Evolutionary conservation across 2,797 vertebrate genomes (phyloP).

Genomic region (Petrocephalus schoutedeni): DNA sequence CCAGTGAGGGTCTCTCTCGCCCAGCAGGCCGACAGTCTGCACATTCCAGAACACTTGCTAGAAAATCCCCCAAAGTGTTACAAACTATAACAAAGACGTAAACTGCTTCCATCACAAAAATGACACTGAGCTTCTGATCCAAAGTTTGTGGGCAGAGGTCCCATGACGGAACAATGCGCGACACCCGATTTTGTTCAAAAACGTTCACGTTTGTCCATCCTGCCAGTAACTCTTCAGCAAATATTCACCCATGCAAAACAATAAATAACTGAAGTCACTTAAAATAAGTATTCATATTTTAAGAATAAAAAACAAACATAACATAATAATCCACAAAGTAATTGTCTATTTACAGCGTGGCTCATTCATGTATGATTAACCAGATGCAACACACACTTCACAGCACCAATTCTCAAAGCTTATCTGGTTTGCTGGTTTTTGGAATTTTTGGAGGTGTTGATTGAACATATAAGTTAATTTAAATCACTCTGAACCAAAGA

Average conservation of each 20-base stretch:
- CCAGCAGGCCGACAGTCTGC: not conserved
- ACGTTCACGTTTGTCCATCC: not conserved
- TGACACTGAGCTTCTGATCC: not conserved
- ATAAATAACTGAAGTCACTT: not conserved
- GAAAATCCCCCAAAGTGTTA: conserved; percentile 15
- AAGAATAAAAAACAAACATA: not conserved
- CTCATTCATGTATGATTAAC: not conserved
- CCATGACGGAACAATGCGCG: not conserved
- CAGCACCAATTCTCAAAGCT: not conserved
- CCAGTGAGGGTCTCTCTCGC: not conserved
- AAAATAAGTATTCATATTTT: not conserved
- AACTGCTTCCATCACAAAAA: not conserved
- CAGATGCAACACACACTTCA: not conserved
- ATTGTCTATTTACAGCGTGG: not conserved
- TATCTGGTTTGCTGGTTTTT: not conserved
- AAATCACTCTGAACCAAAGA: not conserved
- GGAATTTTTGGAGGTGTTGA: not conserved
- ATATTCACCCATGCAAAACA: not conserved
- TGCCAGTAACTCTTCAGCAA: not conserved
- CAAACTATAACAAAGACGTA: not conserved
- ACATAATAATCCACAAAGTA: not conserved
- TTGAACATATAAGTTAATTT: not conserved
- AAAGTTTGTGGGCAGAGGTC: not conserved
- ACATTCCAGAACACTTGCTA: not conserved
- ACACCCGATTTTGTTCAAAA: not conserved